These are phyloP conservation scores for Drosophila lacteicornis DNA, from an alignment of 1,140 invertebrate genomes.

Conservation along the genomic window DNA sequence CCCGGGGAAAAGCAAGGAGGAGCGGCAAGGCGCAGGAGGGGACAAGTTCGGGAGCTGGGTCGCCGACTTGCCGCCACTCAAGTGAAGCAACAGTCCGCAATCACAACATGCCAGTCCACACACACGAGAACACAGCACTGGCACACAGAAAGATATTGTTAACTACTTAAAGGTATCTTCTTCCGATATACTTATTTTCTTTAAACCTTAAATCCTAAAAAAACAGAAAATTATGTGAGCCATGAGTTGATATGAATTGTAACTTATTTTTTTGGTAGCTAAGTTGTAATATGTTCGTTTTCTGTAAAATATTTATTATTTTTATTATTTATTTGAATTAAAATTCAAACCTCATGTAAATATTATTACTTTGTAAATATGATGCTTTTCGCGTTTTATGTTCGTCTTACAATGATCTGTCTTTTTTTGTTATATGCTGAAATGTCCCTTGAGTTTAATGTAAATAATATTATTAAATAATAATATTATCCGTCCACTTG, in stretches of 20 bases:
- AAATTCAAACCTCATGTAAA: no score
- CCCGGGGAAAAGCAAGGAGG: neutral
- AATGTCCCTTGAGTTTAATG: no score
- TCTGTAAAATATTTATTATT: neutral
- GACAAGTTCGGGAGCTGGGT: conserved; percentile 36
- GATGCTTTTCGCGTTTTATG: no score
- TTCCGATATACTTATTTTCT: no score
- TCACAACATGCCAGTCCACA: conserved; percentile 59
- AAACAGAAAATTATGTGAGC: no score
- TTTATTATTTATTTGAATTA: neutral
- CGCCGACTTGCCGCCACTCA: conserved; percentile 65
- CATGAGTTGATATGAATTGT: no score
- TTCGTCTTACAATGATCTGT: no score
- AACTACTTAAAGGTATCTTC: neutral
- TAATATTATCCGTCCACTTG: no score
- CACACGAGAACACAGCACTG: conserved; percentile 8
- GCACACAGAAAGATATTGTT: conserved; percentile 6
- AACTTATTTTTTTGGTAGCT: neutral
- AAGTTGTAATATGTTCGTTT: neutral
- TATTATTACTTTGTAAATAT: no score
- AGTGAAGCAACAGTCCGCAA: conserved; percentile 75
- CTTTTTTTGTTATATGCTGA: no score
- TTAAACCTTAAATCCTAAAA: neutral
- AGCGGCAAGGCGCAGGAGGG: neutral
- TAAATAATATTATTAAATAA: no score